Evolutionary conservation across 2,797 vertebrate genomes (phyloP).

Genomic region (Jordanella pulchra): DNA sequence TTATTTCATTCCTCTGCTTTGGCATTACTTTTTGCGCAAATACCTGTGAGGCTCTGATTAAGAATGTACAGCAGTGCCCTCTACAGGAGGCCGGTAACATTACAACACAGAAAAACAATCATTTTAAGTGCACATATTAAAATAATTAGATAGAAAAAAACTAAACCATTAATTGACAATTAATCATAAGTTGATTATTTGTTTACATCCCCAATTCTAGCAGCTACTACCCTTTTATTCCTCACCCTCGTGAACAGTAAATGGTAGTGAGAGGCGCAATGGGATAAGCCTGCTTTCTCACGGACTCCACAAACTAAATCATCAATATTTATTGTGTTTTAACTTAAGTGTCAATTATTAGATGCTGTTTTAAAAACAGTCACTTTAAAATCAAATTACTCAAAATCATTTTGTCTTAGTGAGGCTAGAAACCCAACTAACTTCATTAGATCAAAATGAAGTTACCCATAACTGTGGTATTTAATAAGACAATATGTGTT

Average conservation of each 20-base stretch:
- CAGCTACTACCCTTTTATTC: conserved; percentile 65
- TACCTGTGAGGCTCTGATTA: too few species aligned
- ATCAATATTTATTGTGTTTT: conserved; percentile 53
- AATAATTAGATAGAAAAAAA: too few species aligned
- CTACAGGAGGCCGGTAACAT: too few species aligned
- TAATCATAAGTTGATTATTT: too few species aligned
- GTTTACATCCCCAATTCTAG: too few species aligned
- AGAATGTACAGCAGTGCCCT: too few species aligned
- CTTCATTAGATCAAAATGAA: not conserved
- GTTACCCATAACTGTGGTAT: not conserved
- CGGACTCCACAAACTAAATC: conserved; percentile 19
- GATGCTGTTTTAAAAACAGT: not conserved
- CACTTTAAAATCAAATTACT: not conserved
- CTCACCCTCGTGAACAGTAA: conserved; percentile 63
- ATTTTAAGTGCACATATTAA: too few species aligned
- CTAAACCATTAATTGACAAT: too few species aligned
- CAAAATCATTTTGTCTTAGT: not conserved
- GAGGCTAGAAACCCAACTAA: not conserved
- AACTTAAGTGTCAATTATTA: not conserved
- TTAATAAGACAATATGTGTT: not conserved
- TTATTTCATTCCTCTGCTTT: too few species aligned
- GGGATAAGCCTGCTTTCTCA: conserved; percentile 30
- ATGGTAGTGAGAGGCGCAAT: conserved; percentile 44
- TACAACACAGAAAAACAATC: too few species aligned
- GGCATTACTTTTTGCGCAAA: too few species aligned